A percentile compares a stretch with the other conserved stretches of the same genome.
These are phyloP conservation scores for Macrostomum lignano DNA, from an alignment of 1,140 invertebrate genomes.

Conservation along the genomic window DNA sequence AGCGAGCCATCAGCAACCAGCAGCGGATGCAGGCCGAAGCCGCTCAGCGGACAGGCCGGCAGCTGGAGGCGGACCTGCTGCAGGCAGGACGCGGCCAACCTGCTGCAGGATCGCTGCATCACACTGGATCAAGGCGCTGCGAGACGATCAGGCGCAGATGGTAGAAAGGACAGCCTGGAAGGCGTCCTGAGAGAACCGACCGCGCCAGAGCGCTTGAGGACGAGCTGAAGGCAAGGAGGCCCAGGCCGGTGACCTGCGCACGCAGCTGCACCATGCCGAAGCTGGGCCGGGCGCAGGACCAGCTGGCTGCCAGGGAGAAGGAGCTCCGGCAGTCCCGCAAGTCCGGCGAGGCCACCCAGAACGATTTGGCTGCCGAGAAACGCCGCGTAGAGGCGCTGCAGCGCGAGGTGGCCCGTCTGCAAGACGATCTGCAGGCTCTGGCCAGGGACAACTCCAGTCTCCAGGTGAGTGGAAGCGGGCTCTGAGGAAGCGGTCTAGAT, in stretches of 20 bases:
- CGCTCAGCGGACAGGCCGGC: constrained; percentile 13
- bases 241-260: neutral
- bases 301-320: neutral
- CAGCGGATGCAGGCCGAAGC: constrained; percentile 13
- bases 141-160: constrained; percentile 11
- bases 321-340: neutral
- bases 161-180: constrained; percentile 22
- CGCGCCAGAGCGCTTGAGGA: constrained; percentile 13
- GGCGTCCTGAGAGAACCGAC: constrained; percentile 20
- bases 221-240: constrained; percentile 13
- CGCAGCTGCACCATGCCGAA: neutral
- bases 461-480: constrained; percentile 18
- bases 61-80: too few relatives aligned
- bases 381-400: constrained; percentile 15
- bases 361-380: constrained; percentile 17
- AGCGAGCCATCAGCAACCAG: constrained; percentile 8
- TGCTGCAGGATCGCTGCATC: too few relatives aligned
- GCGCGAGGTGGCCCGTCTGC: constrained; percentile 22
- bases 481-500: too few relatives aligned
- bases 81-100: constrained; percentile 11
- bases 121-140: constrained; percentile 12
- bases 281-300: neutral
- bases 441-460: constrained; percentile 25
- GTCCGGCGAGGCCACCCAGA: neutral
- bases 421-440: constrained; percentile 25